Base-by-base conservation (phyloP, 2,888 invertebrate species). In the Cacoxenus indagator region DNA sequence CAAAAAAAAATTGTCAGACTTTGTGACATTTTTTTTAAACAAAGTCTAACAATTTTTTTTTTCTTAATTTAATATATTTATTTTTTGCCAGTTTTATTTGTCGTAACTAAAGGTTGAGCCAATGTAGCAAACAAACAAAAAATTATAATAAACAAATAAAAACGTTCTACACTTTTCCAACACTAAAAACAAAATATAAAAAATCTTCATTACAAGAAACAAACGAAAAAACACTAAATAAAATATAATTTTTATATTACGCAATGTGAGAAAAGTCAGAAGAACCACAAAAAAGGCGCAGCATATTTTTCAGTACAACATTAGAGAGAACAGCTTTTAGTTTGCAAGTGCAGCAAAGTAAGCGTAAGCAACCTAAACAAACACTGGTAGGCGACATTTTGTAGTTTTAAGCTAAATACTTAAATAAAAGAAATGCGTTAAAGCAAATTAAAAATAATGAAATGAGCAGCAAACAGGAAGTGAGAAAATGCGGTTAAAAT, bases 221-320 rank as follows among this genome's bases (percentile, higher is more conserved):
- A 37, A 64, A 68, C 64, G 68, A 67, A 67, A 57, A 55, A 67
- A 64, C 65, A 57, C 64, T 67, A 70, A 71, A 62, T 68, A 45
- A 57, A 67, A 66, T 55, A 57, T 55, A 69, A 70, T 43, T 48
- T 51, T 19, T 17, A 1, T 51, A 19, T 70, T 61, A 65, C 54
- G 70, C 31, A 59, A 59, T n/a, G 72, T 66, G n/a, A 54, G 67
- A 71, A 68, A 74, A 74, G 73, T 74, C 14, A 75, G 76, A 55
- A 66, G 43, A 65, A 31, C 59, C 62, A 67, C 67, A 22, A 57
- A 17, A 66, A 66, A 26, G 31, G 65, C 68, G 69, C 66, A 68
- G 54, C 65, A 65, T 65, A 54, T 65, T 54, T 62, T 62, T 45
- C 17, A 62, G 31, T 62, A 43, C 27, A 45, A 45, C 8, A 59